Evolutionary conservation across 2,113 vertebrate genomes (phyloP), one percentile per base, ranked within the genome.

Genomic region (Coracopsis vasa): DNA sequence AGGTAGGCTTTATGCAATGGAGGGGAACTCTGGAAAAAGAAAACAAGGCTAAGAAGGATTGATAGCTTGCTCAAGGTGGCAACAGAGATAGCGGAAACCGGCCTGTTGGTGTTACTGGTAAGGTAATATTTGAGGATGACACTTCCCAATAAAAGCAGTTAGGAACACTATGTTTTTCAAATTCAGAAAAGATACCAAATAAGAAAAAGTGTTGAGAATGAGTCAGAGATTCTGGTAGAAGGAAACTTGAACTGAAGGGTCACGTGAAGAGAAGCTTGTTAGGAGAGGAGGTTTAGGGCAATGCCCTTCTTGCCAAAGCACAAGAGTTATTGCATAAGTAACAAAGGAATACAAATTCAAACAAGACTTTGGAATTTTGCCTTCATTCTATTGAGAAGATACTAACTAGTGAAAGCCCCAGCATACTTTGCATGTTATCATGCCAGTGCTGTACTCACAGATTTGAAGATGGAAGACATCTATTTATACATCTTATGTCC

Each of bases 121-220:
- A 41, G 27, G 17, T 27, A 33, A 54, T 25, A 31, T 0, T 33
- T 27, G 18, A 13, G 6, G 9, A 29, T 12, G 33, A 78, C 2
- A 0, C 7, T 73, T 83, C 41, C 50, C 31, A 31, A 10, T 13
- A 78, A 85, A 80, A 86, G 3, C 7, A 71, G 16, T 64, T 37
- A n/a, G 25, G 41, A 48, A 80, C 71, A 48, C 1, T 3, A 0
- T 9, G 6, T 10, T 35, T 64, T 91, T 75, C 14, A 67, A 84
- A 60, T 74, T 42, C 41, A 66, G 53, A 69, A 67, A 89, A 75
- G 2, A 44, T 12, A 9, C 0, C n/a, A 77, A 67, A 73, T 7
- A 11, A 58, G 10, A 20, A 75, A 87, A 65, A 67, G 3, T 19
- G 16, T 28, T 80, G 45, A 78, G 53, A 33, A 16, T 29, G 12